A percentile compares a stretch with the other conserved stretches of the same genome.
Conservation (phyloP, 2,888 invertebrate genomes). For the Drosophila quinaria region DNA sequence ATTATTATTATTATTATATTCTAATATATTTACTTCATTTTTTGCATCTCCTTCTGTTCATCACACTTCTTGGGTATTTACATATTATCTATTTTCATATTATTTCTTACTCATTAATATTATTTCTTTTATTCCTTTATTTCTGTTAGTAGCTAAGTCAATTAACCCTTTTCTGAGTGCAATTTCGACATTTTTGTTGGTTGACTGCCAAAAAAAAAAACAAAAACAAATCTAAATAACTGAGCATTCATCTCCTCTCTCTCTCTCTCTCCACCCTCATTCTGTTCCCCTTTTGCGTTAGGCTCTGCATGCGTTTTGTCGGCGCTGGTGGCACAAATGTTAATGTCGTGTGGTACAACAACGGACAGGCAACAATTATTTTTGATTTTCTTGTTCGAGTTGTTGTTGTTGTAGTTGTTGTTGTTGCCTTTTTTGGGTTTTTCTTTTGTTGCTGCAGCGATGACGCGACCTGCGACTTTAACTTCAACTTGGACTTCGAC, state of each 20-base stretch:
- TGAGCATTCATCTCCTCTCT: conserved; percentile 21
- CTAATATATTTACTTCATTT: too few relatives aligned
- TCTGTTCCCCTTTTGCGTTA: neutral
- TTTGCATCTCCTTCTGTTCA: too few relatives aligned
- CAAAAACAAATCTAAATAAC: conserved; percentile 30
- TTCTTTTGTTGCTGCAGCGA: conserved; percentile 18
- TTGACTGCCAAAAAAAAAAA: conserved; percentile 46
- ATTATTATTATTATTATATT: too few relatives aligned
- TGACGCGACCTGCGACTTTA: conserved; percentile 41
- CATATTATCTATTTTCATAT: neutral
- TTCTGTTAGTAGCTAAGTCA: neutral
- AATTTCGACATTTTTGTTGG: conserved; percentile 35
- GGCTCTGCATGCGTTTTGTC: conserved; percentile 44
- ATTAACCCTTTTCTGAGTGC: conserved; percentile 5
- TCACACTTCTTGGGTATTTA: neutral
- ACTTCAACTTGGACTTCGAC: conserved; percentile 37
- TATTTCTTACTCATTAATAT: neutral
- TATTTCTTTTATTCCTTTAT: neutral
- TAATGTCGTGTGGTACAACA: conserved; percentile 63
- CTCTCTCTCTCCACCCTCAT: conserved; percentile 9
- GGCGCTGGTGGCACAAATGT: conserved; percentile 69
- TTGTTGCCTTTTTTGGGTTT: conserved; percentile 26
- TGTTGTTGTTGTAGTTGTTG: conserved; percentile 14
- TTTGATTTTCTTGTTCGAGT: conserved; percentile 27
- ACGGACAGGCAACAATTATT: conserved; percentile 46